Base-by-base conservation (phyloP, 2,797 vertebrate genomes). In the Falco rusticolus region DNA sequence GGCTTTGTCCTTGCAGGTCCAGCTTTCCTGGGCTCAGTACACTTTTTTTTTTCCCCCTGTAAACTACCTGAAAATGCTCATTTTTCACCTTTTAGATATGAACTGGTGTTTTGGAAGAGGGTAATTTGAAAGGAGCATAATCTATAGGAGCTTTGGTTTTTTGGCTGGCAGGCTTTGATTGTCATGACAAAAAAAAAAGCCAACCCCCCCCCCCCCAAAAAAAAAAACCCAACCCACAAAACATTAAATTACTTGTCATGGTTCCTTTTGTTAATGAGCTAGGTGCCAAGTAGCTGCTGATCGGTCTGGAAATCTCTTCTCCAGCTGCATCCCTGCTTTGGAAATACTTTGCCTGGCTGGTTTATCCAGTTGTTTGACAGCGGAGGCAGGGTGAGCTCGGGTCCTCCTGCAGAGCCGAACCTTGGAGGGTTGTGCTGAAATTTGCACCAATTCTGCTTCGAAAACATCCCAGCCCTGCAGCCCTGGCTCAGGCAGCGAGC, bases 361-460 rank as follows among this genome's bases (percentile, higher is more conserved):
- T 70, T 83, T 61, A 31, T 57, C 72, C 21, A 25, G 74, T 79
- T 71, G 31, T 29, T 29, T 6, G 1, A 6, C 0, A 4, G 81
- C 3, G 5, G 78, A 68, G 79, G 22, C 16, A 25, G 80, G 50
- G 45, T 56, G 69, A 84, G 82, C 31, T 20, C 16, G 51, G 60
- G 31, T 84, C 57, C 41, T 4, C 39, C 41, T 3, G 39, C 9
- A 1, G 22, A 82, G 70, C 47, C 3, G 6, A 57, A 45, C 59
- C 59, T 31, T 8, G 37, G 37, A 43, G 43, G 9, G 10, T 39
- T 17, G 10, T 63, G 89, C 69, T 86, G 76, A 69, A 91, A 75
- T 20, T 5, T 2, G 2, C 10, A 3, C 56, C 29, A 31, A n/a
- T 59, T 75, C 16, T 10, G 14, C 57, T n/a, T n/a, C 2, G 4